Conservation (phyloP, 1,140 invertebrate genomes). For the Drosophila subobscura region DNA sequence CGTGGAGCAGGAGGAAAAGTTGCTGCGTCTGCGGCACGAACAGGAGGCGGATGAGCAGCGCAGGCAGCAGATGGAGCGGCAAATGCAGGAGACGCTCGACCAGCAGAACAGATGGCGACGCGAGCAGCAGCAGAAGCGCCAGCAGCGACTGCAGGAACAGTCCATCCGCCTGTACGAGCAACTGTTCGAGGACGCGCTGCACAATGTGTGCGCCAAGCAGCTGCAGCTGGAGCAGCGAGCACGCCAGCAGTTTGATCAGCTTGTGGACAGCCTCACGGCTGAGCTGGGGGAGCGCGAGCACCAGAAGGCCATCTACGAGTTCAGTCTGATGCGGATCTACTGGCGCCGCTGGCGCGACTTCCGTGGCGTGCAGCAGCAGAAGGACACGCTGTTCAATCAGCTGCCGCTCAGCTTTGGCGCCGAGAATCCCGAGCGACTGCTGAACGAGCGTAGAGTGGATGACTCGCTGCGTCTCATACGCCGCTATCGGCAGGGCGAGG, state of each 20-base stretch:
- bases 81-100: neutral
- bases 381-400: slow-evolving; percentile 47
- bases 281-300: slow-evolving; percentile 1
- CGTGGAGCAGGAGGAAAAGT: slow-evolving; percentile 4
- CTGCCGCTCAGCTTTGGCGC: slow-evolving; percentile 56
- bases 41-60: neutral
- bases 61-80: neutral
- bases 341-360: slow-evolving; percentile 59
- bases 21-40: slow-evolving; percentile 10
- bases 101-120: slow-evolving; percentile 3
- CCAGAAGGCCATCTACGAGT: slow-evolving; percentile 35
- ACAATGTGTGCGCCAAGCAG: slow-evolving; percentile 30
- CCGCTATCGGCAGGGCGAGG: slow-evolving; percentile 68
- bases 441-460: slow-evolving; percentile 17
- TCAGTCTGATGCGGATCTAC: slow-evolving; percentile 42
- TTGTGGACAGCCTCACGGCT: slow-evolving; percentile 55
- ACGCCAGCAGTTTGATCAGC: slow-evolving; percentile 22
- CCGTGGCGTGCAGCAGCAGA: slow-evolving; percentile 45
- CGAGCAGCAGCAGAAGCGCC: neutral
- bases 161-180: slow-evolving; percentile 30
- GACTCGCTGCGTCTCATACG: slow-evolving; percentile 57
- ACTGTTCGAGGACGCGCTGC: slow-evolving; percentile 17
- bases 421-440: slow-evolving; percentile 5
- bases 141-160: neutral
- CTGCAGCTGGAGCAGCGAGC: neutral